Evolutionary conservation across 2,888 invertebrate genomes (phyloP).

Genomic region (Diabrotica balteata): DNA sequence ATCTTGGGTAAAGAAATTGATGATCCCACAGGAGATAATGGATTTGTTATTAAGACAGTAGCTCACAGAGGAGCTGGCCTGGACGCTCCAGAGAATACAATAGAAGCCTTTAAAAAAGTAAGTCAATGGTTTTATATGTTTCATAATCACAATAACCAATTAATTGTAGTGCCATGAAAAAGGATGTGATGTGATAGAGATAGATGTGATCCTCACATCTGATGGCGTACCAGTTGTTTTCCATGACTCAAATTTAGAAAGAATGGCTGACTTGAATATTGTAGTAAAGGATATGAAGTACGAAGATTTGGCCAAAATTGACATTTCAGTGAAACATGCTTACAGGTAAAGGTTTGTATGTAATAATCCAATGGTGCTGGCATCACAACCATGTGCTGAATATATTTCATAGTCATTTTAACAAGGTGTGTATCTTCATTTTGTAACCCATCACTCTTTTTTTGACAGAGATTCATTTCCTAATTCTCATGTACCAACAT

Average conservation of each 20-base stretch:
- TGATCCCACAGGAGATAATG: conserved; percentile 60
- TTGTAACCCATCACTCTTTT: conserved; percentile 19
- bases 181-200: conserved; percentile 78
- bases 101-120: conserved; percentile 75
- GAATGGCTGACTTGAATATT: conserved; percentile 67
- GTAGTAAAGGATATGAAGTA: conserved; percentile 67
- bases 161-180: conserved; percentile 70
- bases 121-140: conserved; percentile 52
- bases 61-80: conserved; percentile 79
- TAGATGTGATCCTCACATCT: conserved; percentile 76
- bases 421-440: conserved; percentile 7
- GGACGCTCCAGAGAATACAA: conserved; percentile 83
- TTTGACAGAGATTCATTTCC: conserved; percentile 68
- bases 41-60: conserved; percentile 67
- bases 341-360: conserved; percentile 62
- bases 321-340: conserved; percentile 75
- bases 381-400: not conserved
- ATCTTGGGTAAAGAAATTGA: conserved; percentile 63
- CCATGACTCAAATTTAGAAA: conserved; percentile 76
- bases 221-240: conserved; percentile 79
- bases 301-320: conserved; percentile 68
- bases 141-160: not conserved
- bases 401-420: not conserved
- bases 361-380: no score
- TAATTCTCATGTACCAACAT: conserved; percentile 68